Evolutionary conservation across 2,797 vertebrate species (phyloP).

Genomic region (Antrozous pallidus): DNA sequence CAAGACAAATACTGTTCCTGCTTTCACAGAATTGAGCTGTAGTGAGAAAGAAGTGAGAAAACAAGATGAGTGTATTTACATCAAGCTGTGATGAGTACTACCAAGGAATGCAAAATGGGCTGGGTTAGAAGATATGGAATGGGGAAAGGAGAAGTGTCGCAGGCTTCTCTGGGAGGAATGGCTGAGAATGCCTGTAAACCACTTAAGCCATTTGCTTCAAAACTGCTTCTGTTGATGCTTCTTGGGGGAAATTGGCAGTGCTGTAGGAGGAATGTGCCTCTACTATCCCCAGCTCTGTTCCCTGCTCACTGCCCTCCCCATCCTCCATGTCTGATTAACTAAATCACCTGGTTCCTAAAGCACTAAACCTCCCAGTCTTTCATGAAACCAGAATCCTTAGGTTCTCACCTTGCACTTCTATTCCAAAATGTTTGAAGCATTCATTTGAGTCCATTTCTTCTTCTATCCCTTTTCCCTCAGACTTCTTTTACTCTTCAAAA

Average conservation of each 20-base stretch:
- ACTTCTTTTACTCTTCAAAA: not conserved
- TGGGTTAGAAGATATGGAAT: not conserved
- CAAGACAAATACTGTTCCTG: not conserved
- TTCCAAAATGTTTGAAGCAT: not conserved
- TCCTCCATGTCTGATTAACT: not conserved
- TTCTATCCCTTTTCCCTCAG: not conserved
- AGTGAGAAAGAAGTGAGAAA: not conserved
- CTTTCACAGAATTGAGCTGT: not conserved
- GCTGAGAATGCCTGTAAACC: not conserved
- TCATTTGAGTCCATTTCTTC: not conserved
- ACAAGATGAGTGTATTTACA: not conserved
- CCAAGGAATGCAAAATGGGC: not conserved
- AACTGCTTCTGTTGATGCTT: not conserved
- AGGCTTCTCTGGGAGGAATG: not conserved
- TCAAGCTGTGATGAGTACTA: not conserved
- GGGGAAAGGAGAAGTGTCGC: too few species aligned
- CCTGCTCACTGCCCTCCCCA: not conserved
- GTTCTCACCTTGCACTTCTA: not conserved
- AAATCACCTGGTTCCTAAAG: not conserved
- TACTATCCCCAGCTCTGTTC: not conserved
- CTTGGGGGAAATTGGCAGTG: not conserved
- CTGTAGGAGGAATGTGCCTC: not conserved
- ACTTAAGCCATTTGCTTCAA: not conserved
- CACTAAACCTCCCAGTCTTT: not conserved
- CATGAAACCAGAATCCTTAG: not conserved